phyloP scores from a whole-genome alignment of 1,140 invertebrate species.

The Heliothis subflexa region DNA sequence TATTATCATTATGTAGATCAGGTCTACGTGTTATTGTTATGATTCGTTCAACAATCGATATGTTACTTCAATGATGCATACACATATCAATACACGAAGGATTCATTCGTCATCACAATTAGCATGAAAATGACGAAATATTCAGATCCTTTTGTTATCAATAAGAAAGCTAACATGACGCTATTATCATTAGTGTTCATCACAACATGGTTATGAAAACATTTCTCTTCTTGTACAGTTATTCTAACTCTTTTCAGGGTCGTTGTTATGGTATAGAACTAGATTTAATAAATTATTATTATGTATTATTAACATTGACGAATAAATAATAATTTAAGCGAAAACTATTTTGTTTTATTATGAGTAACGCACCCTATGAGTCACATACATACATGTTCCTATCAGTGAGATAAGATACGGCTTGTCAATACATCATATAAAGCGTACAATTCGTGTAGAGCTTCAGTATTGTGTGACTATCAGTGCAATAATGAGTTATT shows the following conservation, averaged over 20 bases:
- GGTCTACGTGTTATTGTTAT: neutral
- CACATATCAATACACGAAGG: neutral
- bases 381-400: constrained; percentile 2
- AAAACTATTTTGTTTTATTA: constrained; percentile 32
- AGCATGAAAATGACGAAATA: neutral
- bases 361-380: neutral
- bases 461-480: constrained; percentile 28
- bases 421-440: constrained; percentile 22
- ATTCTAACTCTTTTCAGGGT: neutral
- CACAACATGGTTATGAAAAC: neutral
- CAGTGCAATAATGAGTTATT: constrained; percentile 55
- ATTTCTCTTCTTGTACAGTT: constrained; percentile 34
- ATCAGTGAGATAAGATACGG: constrained; percentile 16
- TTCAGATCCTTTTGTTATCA: constrained; percentile 18
- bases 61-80: neutral
- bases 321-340: constrained; percentile 42
- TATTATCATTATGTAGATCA: too few species aligned
- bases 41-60: neutral
- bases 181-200: neutral
- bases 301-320: constrained; percentile 30
- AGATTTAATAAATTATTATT: constrained; percentile 43
- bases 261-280: constrained; percentile 8
- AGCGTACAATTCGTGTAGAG: neutral
- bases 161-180: neutral
- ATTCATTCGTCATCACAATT: neutral